These are phyloP conservation scores for Scaptomyza parva DNA, from an alignment of 2,888 invertebrate species.

Conservation along the genomic window DNA sequence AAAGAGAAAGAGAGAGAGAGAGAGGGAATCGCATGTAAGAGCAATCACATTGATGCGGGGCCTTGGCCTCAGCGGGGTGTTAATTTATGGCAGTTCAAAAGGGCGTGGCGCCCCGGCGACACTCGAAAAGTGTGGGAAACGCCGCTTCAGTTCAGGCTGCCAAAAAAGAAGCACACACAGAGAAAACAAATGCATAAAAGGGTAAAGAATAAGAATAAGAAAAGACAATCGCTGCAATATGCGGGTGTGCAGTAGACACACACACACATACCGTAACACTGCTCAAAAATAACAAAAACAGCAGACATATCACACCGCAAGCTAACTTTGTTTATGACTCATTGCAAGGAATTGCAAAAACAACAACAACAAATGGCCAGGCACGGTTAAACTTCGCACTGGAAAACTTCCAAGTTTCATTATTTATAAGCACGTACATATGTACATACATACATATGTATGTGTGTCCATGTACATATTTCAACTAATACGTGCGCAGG, in stretches of 20 bases:
- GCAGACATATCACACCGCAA: not conserved
- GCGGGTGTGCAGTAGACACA: constrained; percentile 27
- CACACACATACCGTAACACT: not conserved
- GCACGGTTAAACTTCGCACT: constrained; percentile 3
- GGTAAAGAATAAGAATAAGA: constrained; percentile 7
- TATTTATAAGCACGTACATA: constrained; percentile 2
- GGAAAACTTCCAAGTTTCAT: constrained; percentile 12
- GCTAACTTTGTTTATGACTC: constrained; percentile 7
- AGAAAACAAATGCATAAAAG: constrained; percentile 9
- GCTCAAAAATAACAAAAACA: not conserved
- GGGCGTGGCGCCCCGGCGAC: constrained; percentile 63
- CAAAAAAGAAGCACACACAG: constrained; percentile 11
- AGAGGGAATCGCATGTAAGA: constrained; percentile 9
- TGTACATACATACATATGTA: no score
- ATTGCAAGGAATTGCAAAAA: constrained; percentile 18
- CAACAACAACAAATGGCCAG: not conserved
- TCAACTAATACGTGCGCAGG: constrained; percentile 23
- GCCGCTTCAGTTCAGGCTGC: constrained; percentile 45
- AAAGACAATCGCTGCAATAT: constrained; percentile 27
- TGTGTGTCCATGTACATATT: not conserved
- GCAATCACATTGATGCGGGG: constrained; percentile 21
- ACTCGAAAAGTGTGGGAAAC: constrained; percentile 7
- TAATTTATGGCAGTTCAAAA: constrained; percentile 69
- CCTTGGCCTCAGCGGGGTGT: constrained; percentile 46
- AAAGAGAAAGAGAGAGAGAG: constrained; percentile 3